Base-by-base conservation (phyloP, 2,113 vertebrate genomes). In the Lipotes vexillifer region DNA sequence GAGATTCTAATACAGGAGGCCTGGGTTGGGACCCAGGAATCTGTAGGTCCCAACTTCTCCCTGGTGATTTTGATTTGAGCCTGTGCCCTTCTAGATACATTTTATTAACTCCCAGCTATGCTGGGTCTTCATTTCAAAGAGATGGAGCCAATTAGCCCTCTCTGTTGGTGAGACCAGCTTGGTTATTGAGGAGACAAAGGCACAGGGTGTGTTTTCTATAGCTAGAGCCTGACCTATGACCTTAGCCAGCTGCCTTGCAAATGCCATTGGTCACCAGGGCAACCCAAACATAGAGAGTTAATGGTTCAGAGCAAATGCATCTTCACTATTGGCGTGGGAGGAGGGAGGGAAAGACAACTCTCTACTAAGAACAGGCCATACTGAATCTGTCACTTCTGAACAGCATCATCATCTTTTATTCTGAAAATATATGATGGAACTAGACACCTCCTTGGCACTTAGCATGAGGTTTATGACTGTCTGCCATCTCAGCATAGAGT, bases 121-220 rank as follows among this genome's bases (percentile, higher is more conserved):
- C 94, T 72, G 41, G 49, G 52, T 96, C 94, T 78, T 75, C n/a
- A 6, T 97, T 97, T 97, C 97, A 97, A 97, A 98, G 93, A 87
- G 94, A 97, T 36, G 5, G 92, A 93, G 96, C 97, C 97, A 98
- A 98, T 98, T 98, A 98, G 97, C 95, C 55, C 96, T 97, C 97
- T 92, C 96, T 81, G 96, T 88, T 84, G 92, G 97, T 20, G 90
- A 97, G 97, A 96, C 87, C 71, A 93, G 97, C 94, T 96, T 90
- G 81, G 94, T 90, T 97, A 97, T 97, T 98, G 95, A 97, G 12
- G 87, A 97, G 80, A 93, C 95, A 97, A 97, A 97, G 88, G 66
- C 87, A 69, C 29, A 46, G 92, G 97, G 96, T 95, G 92, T 95
- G 78, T 95, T 96, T 96, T 96, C 96, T 95, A 93, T 85, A 96